A percentile compares a stretch with the other conserved stretches of the same genome.
Evolutionary conservation across 2,113 vertebrate species (phyloP).

Genomic region (Ictalurus punctatus): DNA sequence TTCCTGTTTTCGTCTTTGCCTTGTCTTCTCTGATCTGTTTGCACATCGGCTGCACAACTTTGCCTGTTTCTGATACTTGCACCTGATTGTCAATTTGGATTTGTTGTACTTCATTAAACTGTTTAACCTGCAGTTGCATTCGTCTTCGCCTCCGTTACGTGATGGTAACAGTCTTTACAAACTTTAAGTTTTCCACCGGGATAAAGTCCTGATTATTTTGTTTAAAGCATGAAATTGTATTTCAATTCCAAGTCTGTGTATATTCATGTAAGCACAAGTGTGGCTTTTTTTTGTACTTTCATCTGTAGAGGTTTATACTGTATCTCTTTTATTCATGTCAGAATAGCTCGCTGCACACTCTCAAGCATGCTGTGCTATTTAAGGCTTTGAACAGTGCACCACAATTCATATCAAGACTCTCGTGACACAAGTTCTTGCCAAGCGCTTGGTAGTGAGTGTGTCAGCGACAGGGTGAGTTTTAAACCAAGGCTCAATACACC

Average conservation of each 20-base stretch:
- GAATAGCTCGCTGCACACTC: background rate
- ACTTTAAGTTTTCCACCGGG: too few relatives aligned
- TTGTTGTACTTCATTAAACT: too few relatives aligned
- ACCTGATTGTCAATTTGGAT: too few relatives aligned
- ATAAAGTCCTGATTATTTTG: too few relatives aligned
- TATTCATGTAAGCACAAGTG: background rate
- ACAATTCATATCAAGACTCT: background rate
- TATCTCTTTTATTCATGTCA: background rate
- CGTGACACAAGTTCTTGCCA: background rate
- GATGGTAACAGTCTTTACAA: too few relatives aligned
- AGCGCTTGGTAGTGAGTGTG: background rate
- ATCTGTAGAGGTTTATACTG: background rate
- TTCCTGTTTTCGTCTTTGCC: too few relatives aligned
- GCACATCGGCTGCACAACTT: too few relatives aligned
- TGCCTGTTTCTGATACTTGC: too few relatives aligned
- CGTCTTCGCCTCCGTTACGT: too few relatives aligned
- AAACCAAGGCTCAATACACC: constrained; percentile 4
- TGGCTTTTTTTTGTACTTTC: background rate
- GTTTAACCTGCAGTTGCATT: too few relatives aligned
- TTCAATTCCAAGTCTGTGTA: background rate
- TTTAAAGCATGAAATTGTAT: background rate
- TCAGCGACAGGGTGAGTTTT: constrained; percentile 6
- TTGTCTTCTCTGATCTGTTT: too few relatives aligned
- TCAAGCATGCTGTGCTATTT: background rate
- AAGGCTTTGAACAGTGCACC: background rate